Conservation (phyloP, 2,888 invertebrate genomes). For the Antheraea yamamai region DNA sequence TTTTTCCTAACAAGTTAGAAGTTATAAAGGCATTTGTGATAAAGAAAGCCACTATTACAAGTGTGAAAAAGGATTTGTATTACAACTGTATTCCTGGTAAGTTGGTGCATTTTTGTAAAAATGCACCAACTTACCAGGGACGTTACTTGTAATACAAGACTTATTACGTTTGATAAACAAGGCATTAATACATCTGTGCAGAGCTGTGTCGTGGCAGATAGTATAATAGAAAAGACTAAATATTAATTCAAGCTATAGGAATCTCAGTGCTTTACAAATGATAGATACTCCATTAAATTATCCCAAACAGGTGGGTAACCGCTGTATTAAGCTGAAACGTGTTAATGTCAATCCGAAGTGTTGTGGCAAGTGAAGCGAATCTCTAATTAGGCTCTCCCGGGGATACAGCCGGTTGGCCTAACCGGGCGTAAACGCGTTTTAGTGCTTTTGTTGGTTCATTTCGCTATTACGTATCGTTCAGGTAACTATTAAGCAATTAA, state of each 20-base stretch:
- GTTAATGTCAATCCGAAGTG: conserved; percentile 17
- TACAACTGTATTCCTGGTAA: no score
- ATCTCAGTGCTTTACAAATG: background rate
- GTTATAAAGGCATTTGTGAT: no score
- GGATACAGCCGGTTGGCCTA: conserved; percentile 8
- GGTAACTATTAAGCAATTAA: conserved; percentile 8
- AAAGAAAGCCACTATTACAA: no score
- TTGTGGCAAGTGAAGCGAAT: conserved; percentile 17
- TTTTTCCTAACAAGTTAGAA: no score
- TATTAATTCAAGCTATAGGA: background rate
- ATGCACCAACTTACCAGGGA: no score
- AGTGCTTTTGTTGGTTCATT: conserved; percentile 19
- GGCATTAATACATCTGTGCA: no score
- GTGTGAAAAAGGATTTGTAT: no score
- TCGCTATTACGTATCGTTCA: conserved; percentile 16
- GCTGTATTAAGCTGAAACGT: background rate
- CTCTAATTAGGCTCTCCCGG: conserved; percentile 20
- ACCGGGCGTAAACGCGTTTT: conserved; percentile 20
- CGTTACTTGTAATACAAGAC: no score
- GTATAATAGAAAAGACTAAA: no score
- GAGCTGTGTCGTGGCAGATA: no score
- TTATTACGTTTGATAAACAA: no score
- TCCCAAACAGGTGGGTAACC: background rate
- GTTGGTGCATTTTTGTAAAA: no score
- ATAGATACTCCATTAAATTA: background rate